Evolutionary conservation across 1,140 invertebrate species (phyloP).

Genomic region (Ostrea denselamellosa): DNA sequence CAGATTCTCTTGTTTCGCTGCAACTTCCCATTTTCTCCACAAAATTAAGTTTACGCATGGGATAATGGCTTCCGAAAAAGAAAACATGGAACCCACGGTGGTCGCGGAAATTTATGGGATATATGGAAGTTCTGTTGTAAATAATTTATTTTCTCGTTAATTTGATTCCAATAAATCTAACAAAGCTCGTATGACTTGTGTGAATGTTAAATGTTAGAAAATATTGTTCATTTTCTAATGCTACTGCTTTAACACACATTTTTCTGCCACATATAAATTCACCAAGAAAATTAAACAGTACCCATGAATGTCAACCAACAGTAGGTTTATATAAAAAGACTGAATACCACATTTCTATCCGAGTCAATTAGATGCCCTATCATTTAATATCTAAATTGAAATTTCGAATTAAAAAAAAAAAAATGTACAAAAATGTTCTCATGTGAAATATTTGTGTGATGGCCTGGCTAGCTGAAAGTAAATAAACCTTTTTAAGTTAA

Average conservation of each 20-base stretch:
- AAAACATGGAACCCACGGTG: background rate
- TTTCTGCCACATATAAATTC: background rate
- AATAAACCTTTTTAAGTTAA: slow-evolving; percentile 26
- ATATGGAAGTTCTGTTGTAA: slow-evolving; percentile 5
- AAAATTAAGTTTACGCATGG: slow-evolving; percentile 24
- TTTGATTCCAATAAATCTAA: slow-evolving; percentile 16
- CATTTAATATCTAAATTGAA: background rate
- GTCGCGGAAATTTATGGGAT: slow-evolving; percentile 12
- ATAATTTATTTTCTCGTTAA: slow-evolving; percentile 29
- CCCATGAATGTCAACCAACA: no score
- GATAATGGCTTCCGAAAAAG: background rate
- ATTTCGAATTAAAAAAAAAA: background rate
- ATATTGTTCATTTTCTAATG: background rate
- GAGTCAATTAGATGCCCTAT: background rate
- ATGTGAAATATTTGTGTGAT: slow-evolving; percentile 28
- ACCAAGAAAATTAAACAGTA: no score
- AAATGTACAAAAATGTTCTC: background rate
- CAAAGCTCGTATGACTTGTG: background rate
- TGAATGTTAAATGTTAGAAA: background rate
- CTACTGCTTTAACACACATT: background rate
- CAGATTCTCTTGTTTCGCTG: background rate
- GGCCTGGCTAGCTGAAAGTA: background rate
- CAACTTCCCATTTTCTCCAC: slow-evolving; percentile 32
- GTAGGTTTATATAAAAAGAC: no score
- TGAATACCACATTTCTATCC: background rate